phyloP scores from a whole-genome alignment of 2,888 invertebrate genomes.

The Petrolisthes cinctipes region DNA sequence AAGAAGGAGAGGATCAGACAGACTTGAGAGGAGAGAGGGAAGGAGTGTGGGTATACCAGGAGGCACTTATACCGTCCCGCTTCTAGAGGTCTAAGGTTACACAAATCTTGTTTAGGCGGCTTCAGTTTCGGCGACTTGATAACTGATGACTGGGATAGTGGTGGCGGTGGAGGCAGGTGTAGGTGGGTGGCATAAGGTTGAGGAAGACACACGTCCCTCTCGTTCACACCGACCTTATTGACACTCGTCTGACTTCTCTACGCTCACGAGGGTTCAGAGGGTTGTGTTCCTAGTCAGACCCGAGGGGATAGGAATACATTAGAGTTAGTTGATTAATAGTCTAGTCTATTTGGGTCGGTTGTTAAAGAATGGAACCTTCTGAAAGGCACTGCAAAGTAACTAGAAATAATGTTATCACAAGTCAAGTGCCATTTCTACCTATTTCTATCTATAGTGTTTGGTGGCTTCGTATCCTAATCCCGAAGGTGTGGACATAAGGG shows the following conservation, averaged over 20 bases:
- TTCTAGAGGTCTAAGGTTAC: conserved; percentile 37
- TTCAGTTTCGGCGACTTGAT: conserved; percentile 48
- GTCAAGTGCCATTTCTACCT: no score
- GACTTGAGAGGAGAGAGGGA: background rate
- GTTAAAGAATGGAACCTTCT: no score
- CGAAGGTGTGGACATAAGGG: background rate
- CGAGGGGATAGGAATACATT: no score
- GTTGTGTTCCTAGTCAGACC: no score
- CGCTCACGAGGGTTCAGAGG: no score
- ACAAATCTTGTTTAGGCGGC: conserved; percentile 44
- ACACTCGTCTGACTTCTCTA: background rate
- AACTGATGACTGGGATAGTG: conserved; percentile 43
- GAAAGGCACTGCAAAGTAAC: no score
- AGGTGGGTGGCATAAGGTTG: background rate
- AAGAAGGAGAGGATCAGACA: background rate
- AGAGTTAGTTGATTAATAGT: no score
- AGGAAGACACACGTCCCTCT: background rate
- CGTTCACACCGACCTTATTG: background rate
- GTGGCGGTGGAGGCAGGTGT: conserved; percentile 11
- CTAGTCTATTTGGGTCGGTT: no score
- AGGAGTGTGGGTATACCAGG: background rate
- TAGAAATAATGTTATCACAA: no score
- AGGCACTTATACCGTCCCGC: conserved; percentile 2
- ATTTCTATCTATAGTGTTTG: no score
- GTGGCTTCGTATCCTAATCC: no score